Evolutionary conservation across 1,140 invertebrate genomes (phyloP).

Genomic region (Steinernema khuongi): DNA sequence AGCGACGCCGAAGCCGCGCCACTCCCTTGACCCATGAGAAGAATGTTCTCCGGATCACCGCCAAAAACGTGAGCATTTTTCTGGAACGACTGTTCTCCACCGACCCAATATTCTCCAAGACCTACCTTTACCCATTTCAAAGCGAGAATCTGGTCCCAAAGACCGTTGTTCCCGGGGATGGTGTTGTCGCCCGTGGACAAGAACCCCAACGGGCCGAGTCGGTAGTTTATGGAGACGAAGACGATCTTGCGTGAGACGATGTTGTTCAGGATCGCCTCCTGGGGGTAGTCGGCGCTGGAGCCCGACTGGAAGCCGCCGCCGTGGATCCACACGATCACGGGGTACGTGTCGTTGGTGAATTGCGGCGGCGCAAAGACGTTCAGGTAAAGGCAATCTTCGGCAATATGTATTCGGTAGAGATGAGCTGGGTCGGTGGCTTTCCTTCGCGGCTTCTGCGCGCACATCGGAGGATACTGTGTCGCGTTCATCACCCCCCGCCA

Average conservation of each 20-base stretch:
- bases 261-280: constrained; percentile 57
- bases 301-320: constrained; percentile 56
- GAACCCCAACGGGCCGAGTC: constrained; percentile 75
- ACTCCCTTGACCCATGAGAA: constrained; percentile 85
- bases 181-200: constrained; percentile 71
- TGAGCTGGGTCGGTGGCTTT: constrained; percentile 50
- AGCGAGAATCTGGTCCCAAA: constrained; percentile 90
- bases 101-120: constrained; percentile 79
- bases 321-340: constrained; percentile 57
- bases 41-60: constrained; percentile 85
- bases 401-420: constrained; percentile 53
- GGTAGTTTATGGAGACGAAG: constrained; percentile 93
- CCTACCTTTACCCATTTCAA: constrained; percentile 74
- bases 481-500: constrained; percentile 65
- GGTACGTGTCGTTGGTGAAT: constrained; percentile 59
- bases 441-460: constrained; percentile 57
- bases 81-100: constrained; percentile 74
- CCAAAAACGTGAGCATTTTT: constrained; percentile 81
- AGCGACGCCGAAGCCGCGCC: constrained; percentile 91
- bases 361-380: constrained; percentile 86
- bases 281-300: constrained; percentile 47
- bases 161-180: constrained; percentile 86
- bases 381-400: constrained; percentile 85
- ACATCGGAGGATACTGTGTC: constrained; percentile 80
- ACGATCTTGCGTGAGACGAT: constrained; percentile 80